Evolutionary conservation across 2,113 vertebrate genomes (phyloP).

Genomic region (Nanorana parkeri): DNA sequence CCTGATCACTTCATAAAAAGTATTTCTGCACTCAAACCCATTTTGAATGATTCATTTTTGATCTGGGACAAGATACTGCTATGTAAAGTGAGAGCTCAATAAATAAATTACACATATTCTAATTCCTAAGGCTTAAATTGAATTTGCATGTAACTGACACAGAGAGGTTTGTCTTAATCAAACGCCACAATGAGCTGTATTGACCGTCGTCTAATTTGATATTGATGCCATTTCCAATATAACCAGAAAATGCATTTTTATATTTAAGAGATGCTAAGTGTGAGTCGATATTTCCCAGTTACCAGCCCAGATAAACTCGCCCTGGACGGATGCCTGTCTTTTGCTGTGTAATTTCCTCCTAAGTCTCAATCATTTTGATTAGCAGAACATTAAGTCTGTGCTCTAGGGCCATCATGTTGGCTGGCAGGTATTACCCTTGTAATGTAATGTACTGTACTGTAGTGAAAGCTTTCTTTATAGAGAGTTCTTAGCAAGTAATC

Average conservation of each 20-base stretch:
- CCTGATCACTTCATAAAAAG: too few relatives aligned
- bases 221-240: slow-evolving; percentile 10
- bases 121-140: too few relatives aligned
- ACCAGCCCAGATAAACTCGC: slow-evolving; percentile 1
- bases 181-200: slow-evolving; percentile 15
- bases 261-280: slow-evolving; percentile 21
- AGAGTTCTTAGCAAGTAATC: slow-evolving; percentile 1
- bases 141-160: slow-evolving; percentile 16
- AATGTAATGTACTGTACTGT: slow-evolving; percentile 29
- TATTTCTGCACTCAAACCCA: too few relatives aligned
- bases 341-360: slow-evolving; percentile 31
- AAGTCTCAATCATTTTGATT: slow-evolving; percentile 51
- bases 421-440: not conserved
- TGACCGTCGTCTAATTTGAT: slow-evolving; percentile 18
- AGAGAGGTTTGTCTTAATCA: not conserved
- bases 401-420: slow-evolving; percentile 33
- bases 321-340: slow-evolving; percentile 21
- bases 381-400: slow-evolving; percentile 40
- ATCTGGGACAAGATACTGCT: too few relatives aligned
- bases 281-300: slow-evolving; percentile 37
- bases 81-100: too few relatives aligned
- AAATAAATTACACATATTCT: too few relatives aligned
- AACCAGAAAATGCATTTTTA: slow-evolving; percentile 32
- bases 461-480: slow-evolving; percentile 30
- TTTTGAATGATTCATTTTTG: too few relatives aligned